These are phyloP conservation scores for Nannoperca obscura DNA, from an alignment of 2,797 vertebrate genomes.

Conservation along the genomic window DNA sequence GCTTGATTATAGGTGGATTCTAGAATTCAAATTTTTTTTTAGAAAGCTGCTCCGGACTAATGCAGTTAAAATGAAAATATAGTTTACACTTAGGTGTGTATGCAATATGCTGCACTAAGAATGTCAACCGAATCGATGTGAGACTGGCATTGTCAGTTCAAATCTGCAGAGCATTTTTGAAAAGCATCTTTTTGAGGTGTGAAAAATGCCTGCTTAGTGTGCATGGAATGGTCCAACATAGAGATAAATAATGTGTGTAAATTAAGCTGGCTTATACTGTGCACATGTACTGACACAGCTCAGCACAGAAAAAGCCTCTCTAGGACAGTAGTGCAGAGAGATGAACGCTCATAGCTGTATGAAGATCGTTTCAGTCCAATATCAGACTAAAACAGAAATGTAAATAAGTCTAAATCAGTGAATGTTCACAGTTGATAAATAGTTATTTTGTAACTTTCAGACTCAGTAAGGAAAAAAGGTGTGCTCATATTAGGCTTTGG, in stretches of 20 bases:
- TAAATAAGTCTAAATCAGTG: constrained; percentile 8
- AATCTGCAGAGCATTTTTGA: neutral
- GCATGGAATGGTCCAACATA: neutral
- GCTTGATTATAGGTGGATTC: neutral
- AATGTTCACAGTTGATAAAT: constrained; percentile 10
- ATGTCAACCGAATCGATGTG: neutral
- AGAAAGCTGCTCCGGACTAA: neutral
- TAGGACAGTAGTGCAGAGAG: neutral
- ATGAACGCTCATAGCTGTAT: neutral
- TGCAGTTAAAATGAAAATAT: neutral
- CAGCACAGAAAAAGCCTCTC: neutral
- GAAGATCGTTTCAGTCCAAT: constrained; percentile 24
- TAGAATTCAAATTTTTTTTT: too few relatives aligned
- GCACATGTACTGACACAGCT: constrained; percentile 14
- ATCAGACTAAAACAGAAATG: constrained; percentile 3
- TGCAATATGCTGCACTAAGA: neutral
- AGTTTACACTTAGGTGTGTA: neutral
- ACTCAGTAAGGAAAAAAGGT: neutral
- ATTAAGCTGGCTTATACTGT: neutral
- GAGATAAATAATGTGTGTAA: neutral
- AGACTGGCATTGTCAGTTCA: neutral
- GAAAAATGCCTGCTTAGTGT: neutral
- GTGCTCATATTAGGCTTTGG: neutral
- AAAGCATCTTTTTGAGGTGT: neutral
- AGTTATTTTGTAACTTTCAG: neutral